Evolutionary conservation across 1,140 invertebrate genomes (phyloP), one percentile per base, ranked within the genome.

Genomic region (Lanistes nyassanus): DNA sequence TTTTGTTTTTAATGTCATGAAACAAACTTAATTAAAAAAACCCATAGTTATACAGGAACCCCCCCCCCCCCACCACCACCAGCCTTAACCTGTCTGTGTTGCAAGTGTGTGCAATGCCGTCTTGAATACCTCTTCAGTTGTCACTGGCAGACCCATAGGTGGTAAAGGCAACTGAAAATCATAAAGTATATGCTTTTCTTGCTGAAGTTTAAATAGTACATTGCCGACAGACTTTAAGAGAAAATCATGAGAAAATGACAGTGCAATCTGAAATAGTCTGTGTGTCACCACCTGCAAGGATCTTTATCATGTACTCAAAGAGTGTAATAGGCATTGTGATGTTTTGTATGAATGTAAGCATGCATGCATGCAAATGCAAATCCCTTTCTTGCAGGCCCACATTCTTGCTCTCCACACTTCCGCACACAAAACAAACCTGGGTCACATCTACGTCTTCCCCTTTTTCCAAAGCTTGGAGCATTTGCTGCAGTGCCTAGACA

Each of bases 391-490:
- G 23, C 51, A 53, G 23, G 23, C 51, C 13, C 51, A 53, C 51
- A 53, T 13, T 53, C 23, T 53, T 53, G 51, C 13, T 13, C 13
- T 53, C 51, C 13, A 23, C 23, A 13, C 23, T 13, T 53, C 23
- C 51, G n/a, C n/a, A n/a, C n/a, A n/a, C n/a, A n/a, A n/a, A 68
- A 75, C 77, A 71, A 68, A 83, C 81, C 74, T 78, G 58, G 19
- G 92, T 93, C 34, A 98, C 90, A 89, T 98, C 95, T 67, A 98
- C 92, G 9, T 92, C 89, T 80, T 96, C 91, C 0, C 95, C 95
- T 60, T 91, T 88, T 82, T 92, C 91, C 60, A 94, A 91, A 19
- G 94, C 94, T 53, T 92, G 90, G n/a, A 97, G 93, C 1, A 97
- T 94, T 56, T 92, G 85, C 82, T 98, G 95, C 89, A 97, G 97